Base-by-base conservation (phyloP, 2,888 invertebrate species). In the Belgica antarctica region DNA sequence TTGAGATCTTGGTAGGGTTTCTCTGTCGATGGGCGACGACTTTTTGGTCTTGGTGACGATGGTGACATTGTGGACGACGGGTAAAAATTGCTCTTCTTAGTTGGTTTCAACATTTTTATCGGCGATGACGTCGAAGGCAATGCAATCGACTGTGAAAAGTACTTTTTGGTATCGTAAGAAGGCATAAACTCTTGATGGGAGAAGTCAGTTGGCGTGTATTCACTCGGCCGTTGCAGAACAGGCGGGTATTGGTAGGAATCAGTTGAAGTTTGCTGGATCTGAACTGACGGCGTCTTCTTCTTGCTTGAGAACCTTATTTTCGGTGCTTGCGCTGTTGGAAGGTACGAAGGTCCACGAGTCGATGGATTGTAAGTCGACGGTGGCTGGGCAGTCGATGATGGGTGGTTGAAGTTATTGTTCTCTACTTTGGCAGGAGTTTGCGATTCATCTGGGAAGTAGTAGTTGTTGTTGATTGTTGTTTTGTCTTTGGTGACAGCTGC, bases 61-160 rank as follows among this genome's bases (percentile, higher is more conserved):
- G 63, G 27, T 19, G 71, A 34, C 22, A 66, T 10, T 27, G 70
- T 62, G 1, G 47, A 31, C 12, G 63, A 19, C 46, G 77, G 77
- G 68, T 80, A 80, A 71, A 78, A 80, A 71, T 80, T 80, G 41
- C 24, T 46, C 25, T 57, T 68, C 24, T 57, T 68, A 24, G 68
- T 68, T 41, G 70, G 41, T 17, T 70, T 70, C 47, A 70, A 15
- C 36, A 70, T 52, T n/a, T 34, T 57, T n/a, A 65, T 17, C 22
- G 65, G 28, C 19, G 65, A 25, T 2, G 17, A 1, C 25, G 68
- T 68, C 12, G 68, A 57, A 7, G 68, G 57, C 10, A n/a, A 15
- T 31, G 28, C 7, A 22, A 36, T 17, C 19, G 69, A 69, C 12
- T 24, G 69, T 10, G 69, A 27, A 8, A 12, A 17, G 15, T n/a